Percentiles rank a stretch among this genome's conserved stretches.
phyloP scores from a whole-genome alignment of 2,888 invertebrate species.

The Hydraecia micacea region DNA sequence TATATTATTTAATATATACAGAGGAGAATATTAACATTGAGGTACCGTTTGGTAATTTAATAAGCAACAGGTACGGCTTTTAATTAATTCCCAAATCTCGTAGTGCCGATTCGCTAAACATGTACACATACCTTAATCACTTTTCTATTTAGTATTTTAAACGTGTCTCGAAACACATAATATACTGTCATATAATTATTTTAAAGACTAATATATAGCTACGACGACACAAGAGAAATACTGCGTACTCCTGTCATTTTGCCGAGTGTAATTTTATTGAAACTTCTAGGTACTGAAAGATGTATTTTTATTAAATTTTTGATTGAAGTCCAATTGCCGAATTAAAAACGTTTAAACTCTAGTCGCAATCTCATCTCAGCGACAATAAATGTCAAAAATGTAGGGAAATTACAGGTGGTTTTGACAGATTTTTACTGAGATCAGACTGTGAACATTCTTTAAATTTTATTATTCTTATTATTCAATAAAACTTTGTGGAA shows the following conservation, averaged over 20 bases:
- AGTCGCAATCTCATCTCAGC: too few species aligned
- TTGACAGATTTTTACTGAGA: too few species aligned
- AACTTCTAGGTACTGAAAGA: neutral
- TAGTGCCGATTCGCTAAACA: neutral
- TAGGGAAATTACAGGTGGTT: too few species aligned
- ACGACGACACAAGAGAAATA: neutral
- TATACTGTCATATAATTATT: neutral
- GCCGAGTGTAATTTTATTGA: too few species aligned
- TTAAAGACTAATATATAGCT: too few species aligned
- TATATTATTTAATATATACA: too few species aligned
- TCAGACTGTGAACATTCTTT: too few species aligned
- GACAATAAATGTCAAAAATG: too few species aligned
- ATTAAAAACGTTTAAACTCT: too few species aligned
- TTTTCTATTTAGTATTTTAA: neutral
- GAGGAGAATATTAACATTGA: constrained; percentile 21
- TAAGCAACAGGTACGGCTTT: constrained; percentile 9
- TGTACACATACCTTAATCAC: neutral
- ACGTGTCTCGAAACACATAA: neutral
- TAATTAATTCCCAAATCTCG: constrained; percentile 24
- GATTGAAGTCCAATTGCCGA: too few species aligned
- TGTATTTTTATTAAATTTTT: neutral
- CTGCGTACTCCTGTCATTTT: neutral
- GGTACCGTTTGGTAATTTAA: constrained; percentile 2
- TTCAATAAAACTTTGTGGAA: constrained; percentile 1
- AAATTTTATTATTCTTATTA: neutral